A percentile compares a stretch with the other conserved stretches of the same genome.
Conservation (phyloP, 1,140 invertebrate species). For the Pogonognathellus flavescens region DNA sequence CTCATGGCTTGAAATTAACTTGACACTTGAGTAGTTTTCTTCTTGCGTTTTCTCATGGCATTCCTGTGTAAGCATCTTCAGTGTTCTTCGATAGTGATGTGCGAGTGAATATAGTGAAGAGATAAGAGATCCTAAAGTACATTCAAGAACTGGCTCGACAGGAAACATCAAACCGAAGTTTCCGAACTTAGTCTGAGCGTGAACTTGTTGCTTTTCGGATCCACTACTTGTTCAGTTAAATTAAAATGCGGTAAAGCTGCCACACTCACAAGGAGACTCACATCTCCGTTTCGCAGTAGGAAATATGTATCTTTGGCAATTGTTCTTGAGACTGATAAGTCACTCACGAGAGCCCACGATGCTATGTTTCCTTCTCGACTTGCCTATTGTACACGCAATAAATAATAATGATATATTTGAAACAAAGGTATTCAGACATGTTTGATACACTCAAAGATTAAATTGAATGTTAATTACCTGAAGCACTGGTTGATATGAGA, state of each 20-base stretch:
- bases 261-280: constrained; percentile 90
- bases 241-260: constrained; percentile 91
- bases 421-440: too few species aligned
- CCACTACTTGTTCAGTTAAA: constrained; percentile 93
- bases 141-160: constrained; percentile 37
- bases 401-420: too few species aligned
- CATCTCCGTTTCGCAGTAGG: constrained; percentile 92
- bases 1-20: constrained; percentile 38
- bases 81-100: background rate
- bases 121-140: constrained; percentile 9
- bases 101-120: constrained; percentile 1
- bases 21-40: constrained; percentile 28
- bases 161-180: constrained; percentile 84
- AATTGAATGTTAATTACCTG: constrained; percentile 64
- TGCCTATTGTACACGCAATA: constrained; percentile 33
- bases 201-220: constrained; percentile 96
- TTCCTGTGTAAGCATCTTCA: background rate
- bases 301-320: constrained; percentile 77
- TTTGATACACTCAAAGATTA: background rate
- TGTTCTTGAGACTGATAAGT: constrained; percentile 82
- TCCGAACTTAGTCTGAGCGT: constrained; percentile 94
- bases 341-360: constrained; percentile 70
- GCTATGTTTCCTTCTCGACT: constrained; percentile 62
- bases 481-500: constrained; percentile 64
- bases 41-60: constrained; percentile 20